These are phyloP conservation scores for Xestoiulus laeticollis DNA, from an alignment of 2,888 invertebrate genomes.

Conservation along the genomic window DNA sequence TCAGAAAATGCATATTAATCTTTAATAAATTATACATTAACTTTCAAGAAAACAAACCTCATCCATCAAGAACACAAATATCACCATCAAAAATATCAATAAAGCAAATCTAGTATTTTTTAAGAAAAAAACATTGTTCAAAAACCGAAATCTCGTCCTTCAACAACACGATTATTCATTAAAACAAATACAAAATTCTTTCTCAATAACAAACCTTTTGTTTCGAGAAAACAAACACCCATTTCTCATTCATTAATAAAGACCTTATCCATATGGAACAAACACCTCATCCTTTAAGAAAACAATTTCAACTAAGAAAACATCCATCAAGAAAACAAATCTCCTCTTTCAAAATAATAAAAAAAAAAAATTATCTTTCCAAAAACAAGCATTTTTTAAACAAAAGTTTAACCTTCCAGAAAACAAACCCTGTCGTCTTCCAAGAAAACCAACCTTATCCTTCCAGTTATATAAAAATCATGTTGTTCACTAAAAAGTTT, in stretches of 20 bases:
- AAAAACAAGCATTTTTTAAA: too few species aligned
- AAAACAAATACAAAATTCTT: too few species aligned
- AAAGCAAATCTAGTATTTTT: not conserved
- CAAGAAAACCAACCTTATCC: too few species aligned
- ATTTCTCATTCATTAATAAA: too few species aligned
- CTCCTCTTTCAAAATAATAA: not conserved
- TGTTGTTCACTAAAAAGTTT: too few species aligned
- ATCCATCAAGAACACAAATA: not conserved
- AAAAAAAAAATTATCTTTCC: too few species aligned
- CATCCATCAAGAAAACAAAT: not conserved
- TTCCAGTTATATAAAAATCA: too few species aligned
- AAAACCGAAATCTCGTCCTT: not conserved
- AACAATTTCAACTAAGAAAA: not conserved
- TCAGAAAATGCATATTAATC: not conserved
- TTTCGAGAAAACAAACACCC: not conserved
- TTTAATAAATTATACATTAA: not conserved
- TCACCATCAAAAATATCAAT: not conserved
- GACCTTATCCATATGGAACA: too few species aligned
- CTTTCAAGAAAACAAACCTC: not conserved
- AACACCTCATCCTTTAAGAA: too few species aligned
- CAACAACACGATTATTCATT: too few species aligned
- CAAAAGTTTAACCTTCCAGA: too few species aligned
- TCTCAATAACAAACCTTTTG: not conserved
- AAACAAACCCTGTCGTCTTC: too few species aligned
- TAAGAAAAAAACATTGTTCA: not conserved